Base-by-base conservation (phyloP, 2,888 invertebrate species). In the Dorcus hopei region DNA sequence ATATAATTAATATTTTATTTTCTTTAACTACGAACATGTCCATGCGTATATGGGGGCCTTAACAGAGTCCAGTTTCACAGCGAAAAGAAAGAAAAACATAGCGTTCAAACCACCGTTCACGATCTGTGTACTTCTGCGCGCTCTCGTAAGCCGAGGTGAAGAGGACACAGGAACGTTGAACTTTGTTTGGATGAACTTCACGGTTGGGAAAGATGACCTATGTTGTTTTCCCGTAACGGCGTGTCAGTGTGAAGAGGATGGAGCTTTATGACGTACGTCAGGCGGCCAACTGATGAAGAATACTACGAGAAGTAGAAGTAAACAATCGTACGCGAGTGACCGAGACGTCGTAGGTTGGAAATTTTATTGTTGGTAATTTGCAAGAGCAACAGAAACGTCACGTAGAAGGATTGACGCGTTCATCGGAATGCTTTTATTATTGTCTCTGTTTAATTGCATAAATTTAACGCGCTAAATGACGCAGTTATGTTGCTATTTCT, bases 91-190 rank as follows among this genome's bases (percentile, higher is more conserved):
- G 26, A 33, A 33, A 33, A 33, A 7, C 26, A 26, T 26, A 33
- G 26, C 26, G 26, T 3, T 7, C 6, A 7, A 33, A 33, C 7
- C 26, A 33, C 26, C 26, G 26, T 7, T 33, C 26, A 33, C 6
- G 26, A 33, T 33, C 7, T 33, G 26, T 33, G 26, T 33, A 33
- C 26, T 33, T 33, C 26, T 33, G 26, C 26, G 26, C 26, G 26
- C 26, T 33, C 26, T 33, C 26, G 26, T 33, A 45, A 23, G 54
- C 42, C 49, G 54, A 55, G 54, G 54, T 55, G 54, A 55, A 55
- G 54, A 55, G 54, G 54, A 55, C 54, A 55, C 42, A 42, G 49
- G 54, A 55, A 55, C 54, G 40, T 55, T 55, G 54, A 55, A 55
- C 54, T 55, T 55, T 52, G 45, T 38, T 39, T 38, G 47, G 38